phyloP scores from a whole-genome alignment of 2,797 vertebrate species.

The Scyliorhinus canicula region DNA sequence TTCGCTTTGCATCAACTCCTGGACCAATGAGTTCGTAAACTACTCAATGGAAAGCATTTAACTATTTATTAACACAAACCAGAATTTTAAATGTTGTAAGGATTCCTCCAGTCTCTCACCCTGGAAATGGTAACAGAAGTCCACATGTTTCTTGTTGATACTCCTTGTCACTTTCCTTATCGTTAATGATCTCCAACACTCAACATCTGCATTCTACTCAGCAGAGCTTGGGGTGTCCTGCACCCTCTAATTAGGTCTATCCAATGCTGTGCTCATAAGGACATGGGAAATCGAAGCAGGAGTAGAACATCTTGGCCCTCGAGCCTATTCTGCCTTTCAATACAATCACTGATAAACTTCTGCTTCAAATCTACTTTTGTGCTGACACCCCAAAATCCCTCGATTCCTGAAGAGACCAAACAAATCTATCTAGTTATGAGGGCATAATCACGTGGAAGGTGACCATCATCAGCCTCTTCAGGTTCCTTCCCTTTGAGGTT shows the following conservation, averaged over 20 bases:
- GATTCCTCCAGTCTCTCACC: not conserved
- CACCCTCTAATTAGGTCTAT: too few species aligned
- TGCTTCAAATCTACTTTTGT: not conserved
- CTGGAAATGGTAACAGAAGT: not conserved
- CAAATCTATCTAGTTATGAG: too few species aligned
- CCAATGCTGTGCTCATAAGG: not conserved
- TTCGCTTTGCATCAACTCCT: not conserved
- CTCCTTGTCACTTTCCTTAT: not conserved
- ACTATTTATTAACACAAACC: not conserved
- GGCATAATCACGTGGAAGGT: too few species aligned
- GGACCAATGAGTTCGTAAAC: not conserved
- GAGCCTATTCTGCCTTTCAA: not conserved
- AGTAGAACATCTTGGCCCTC: not conserved
- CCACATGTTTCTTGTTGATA: not conserved
- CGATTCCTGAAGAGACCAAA: not conserved
- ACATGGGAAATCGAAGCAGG: not conserved
- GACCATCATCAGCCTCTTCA: too few species aligned
- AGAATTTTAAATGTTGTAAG: not conserved
- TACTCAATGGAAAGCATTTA: not conserved
- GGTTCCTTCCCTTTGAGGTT: too few species aligned
- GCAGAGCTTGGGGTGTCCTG: not conserved
- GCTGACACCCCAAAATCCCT: not conserved
- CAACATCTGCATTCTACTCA: not conserved
- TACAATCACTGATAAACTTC: not conserved
- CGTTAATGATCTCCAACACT: not conserved